Base-by-base conservation (phyloP, 2,888 invertebrate species). In the Physocephala rufipes region DNA sequence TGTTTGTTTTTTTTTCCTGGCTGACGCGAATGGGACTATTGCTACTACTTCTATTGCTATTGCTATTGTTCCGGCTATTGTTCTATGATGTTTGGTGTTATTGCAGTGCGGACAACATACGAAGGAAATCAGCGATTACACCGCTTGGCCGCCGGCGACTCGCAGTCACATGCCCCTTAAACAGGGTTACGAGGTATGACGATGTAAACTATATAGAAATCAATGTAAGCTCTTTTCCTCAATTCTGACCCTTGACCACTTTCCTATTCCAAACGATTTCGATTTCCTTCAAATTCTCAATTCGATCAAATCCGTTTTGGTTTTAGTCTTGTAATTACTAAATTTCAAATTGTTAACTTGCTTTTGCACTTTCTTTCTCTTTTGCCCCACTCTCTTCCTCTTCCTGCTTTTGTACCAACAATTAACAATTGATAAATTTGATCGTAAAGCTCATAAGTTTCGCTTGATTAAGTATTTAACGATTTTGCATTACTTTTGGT, bases 141-240 rank as follows among this genome's bases (percentile, higher is more conserved):
- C 84, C 80, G 84, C 85, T 75, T 86, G 86, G 86, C 85, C 86
- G 45, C 83, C 83, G 69, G 80, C 81, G 73, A 79, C 74, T 73
- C 81, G 86, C 76, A 84, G 85, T 73, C 85, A 86, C 78, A 85
- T 86, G 86, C 81, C 85, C 71, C 82, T 85, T 81, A 86, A 86
- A 74, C 86, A 86, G 82, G 86, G 85, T 79, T 86, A 86, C 78
- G 86, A 86, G 85, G 86, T 85, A 78, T 71, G 74, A 51, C 16
- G 2, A 59, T 45, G 65, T 53, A 45, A 68, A 74, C 77, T 74
- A 75, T 74, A 5, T 58, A 51, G 70, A 72, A 68, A 58, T 67
- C 74, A 72, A 75, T 71, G 71, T 70, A 72, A 73, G 74, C 73
- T 71, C 73, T 63, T 71, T 71, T 51, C 59, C 63, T 67, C 58